Conservation (phyloP, 2,113 vertebrate genomes). For the Sceloporus undulatus region DNA sequence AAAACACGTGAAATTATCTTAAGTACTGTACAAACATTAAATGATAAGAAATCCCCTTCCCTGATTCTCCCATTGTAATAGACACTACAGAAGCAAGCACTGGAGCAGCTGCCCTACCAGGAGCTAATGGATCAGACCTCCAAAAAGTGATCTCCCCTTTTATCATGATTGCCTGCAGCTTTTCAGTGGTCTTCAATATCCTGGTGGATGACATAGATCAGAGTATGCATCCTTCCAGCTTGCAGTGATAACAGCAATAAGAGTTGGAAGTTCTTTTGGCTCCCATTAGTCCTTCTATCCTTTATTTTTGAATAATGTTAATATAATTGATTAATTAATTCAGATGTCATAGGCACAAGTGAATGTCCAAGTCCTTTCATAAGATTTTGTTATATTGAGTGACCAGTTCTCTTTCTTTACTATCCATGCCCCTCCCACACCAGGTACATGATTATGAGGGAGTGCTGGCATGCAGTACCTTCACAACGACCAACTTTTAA, state of each 20-base stretch:
- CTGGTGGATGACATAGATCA: not conserved
- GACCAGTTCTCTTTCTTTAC: not conserved
- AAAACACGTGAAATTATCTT: not conserved
- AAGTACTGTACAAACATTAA: not conserved
- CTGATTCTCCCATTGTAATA: not conserved
- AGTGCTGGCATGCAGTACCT: constrained; percentile 96
- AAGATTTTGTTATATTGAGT: not conserved
- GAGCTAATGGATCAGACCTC: not conserved
- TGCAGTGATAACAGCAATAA: not conserved
- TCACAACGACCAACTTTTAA: constrained; percentile 97
- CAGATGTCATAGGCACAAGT: not conserved
- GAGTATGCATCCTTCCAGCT: not conserved
- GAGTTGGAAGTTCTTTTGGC: not conserved
- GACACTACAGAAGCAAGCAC: not conserved
- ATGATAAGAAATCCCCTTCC: not conserved
- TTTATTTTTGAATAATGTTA: not conserved
- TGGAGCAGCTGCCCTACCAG: not conserved
- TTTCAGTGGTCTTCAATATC: not conserved
- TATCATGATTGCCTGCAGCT: not conserved
- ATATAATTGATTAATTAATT: not conserved
- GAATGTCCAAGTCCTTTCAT: not conserved
- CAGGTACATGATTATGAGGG: constrained; percentile 99
- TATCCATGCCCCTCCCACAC: not conserved
- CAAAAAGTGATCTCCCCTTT: not conserved
- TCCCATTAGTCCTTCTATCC: not conserved